Conservation (phyloP, 2,113 vertebrate genomes). For the Erythrolamprus reginae region DNA sequence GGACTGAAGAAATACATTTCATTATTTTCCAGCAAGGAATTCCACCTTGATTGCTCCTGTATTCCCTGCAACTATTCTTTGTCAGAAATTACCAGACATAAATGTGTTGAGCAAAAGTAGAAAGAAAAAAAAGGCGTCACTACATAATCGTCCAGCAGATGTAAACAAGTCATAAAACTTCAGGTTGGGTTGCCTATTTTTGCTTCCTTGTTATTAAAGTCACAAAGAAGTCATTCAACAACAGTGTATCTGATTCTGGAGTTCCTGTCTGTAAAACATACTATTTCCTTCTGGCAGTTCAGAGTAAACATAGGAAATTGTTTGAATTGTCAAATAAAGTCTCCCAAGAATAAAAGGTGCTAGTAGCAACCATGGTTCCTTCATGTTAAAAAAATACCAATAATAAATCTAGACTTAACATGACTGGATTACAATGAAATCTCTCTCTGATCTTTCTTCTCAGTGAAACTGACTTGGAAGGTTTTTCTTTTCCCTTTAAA, state of each 20-base stretch:
- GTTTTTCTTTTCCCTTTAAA: neutral
- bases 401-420: conserved; percentile 22
- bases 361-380: neutral
- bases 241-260: neutral
- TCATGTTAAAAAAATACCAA: conserved; percentile 22
- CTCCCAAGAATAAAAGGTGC: conserved; percentile 11
- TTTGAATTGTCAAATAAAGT: neutral
- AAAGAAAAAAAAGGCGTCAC: conserved; percentile 7
- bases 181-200: neutral
- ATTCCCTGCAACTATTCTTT: neutral
- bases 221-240: neutral
- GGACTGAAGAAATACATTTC: neutral
- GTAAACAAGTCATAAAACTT: conserved; percentile 24
- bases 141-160: conserved; percentile 22
- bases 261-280: conserved; percentile 3
- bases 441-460: conserved; percentile 3
- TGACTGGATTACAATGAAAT: conserved; percentile 25
- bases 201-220: conserved; percentile 11
- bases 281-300: conserved; percentile 31
- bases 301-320: conserved; percentile 13
- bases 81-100: conserved; percentile 14
- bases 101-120: conserved; percentile 17
- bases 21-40: neutral
- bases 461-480: neutral
- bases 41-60: conserved; percentile 14